phyloP scores from a whole-genome alignment of 2,797 vertebrate genomes.

The Pristis pectinata region DNA sequence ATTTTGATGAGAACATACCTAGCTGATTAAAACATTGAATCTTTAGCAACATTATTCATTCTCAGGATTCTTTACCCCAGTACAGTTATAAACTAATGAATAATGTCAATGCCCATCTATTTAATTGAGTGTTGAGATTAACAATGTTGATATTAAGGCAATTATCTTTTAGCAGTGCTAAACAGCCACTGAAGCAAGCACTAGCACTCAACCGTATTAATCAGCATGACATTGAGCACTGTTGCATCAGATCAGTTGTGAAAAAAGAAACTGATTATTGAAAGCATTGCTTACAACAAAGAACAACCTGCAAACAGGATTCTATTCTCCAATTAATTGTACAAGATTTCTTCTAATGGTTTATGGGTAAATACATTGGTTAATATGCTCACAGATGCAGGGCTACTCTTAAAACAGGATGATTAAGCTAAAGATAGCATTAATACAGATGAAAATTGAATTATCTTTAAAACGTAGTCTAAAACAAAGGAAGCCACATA shows the following conservation, averaged over 20 bases:
- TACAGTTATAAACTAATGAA: background rate
- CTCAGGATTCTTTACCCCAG: background rate
- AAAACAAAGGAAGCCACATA: background rate
- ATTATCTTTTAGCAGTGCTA: background rate
- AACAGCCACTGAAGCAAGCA: background rate
- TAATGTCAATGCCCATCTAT: background rate
- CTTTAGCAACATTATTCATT: background rate
- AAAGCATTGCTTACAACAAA: background rate
- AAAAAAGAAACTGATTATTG: background rate
- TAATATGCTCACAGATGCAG: background rate
- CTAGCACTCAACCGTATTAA: background rate
- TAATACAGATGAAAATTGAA: background rate
- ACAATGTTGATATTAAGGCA: background rate
- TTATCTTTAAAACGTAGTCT: background rate
- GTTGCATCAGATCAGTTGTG: background rate
- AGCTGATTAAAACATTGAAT: background rate
- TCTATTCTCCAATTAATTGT: background rate
- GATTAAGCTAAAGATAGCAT: background rate
- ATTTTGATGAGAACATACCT: background rate
- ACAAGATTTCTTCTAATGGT: background rate
- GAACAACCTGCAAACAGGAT: background rate
- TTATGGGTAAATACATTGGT: background rate
- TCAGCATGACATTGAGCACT: background rate
- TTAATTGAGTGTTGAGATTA: background rate
- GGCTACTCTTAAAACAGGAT: background rate